A percentile compares a stretch with the other conserved stretches of the same genome.
These are phyloP conservation scores for Reticulitermes speratus DNA, from an alignment of 1,140 invertebrate species.

Conservation along the genomic window DNA sequence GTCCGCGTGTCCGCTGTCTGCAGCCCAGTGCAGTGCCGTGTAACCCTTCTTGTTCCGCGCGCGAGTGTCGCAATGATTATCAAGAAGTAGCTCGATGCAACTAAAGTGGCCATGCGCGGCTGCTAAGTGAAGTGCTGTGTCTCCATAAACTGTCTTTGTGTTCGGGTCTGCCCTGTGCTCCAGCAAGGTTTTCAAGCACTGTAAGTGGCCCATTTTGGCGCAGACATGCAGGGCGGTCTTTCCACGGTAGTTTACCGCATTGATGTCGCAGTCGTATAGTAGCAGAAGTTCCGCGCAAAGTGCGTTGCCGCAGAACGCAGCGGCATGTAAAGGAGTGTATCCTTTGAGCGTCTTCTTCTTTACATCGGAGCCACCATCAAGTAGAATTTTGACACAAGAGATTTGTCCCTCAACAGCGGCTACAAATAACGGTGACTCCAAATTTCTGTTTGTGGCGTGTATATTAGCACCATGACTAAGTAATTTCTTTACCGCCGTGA, in stretches of 20 bases:
- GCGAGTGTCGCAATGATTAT: constrained; percentile 60
- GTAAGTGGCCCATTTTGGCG: constrained; percentile 15
- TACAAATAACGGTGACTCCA: neutral
- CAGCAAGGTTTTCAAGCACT: constrained; percentile 59
- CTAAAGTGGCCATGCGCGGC: constrained; percentile 40
- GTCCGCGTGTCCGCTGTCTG: constrained; percentile 53
- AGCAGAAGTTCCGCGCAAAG: constrained; percentile 57
- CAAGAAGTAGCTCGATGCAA: constrained; percentile 55
- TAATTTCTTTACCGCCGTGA: neutral
- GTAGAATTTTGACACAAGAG: neutral
- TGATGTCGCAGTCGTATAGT: constrained; percentile 56
- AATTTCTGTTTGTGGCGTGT: neutral
- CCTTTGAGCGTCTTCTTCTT: neutral
- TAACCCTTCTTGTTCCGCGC: neutral
- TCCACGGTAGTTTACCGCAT: constrained; percentile 55
- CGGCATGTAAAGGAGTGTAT: neutral
- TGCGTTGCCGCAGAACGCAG: constrained; percentile 41
- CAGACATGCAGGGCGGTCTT: constrained; percentile 39
- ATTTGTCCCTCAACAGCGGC: neutral
- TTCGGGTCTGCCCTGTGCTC: constrained; percentile 66
- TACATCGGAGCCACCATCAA: neutral
- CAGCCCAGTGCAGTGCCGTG: constrained; percentile 53
- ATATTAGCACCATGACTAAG: neutral
- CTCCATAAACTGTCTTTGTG: constrained; percentile 68
- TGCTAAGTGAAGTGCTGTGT: constrained; percentile 54